Percentiles rank a stretch among this genome's conserved stretches.
These are phyloP conservation scores for Columbina picui DNA, from an alignment of 2,113 vertebrate species.

Conservation along the genomic window DNA sequence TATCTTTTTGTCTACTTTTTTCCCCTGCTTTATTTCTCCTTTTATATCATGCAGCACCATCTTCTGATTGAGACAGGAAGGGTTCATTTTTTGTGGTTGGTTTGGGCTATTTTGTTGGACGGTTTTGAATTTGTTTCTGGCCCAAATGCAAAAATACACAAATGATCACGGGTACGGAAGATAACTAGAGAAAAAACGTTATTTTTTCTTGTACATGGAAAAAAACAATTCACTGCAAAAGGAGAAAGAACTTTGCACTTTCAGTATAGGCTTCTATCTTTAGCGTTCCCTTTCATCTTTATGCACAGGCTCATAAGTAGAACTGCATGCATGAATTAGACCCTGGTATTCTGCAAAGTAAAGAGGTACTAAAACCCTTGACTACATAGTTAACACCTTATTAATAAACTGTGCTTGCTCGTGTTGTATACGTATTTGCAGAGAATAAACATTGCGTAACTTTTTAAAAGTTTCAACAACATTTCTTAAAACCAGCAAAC, in stretches of 20 bases:
- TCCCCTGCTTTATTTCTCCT: background rate
- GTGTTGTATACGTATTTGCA: background rate
- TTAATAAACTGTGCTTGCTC: background rate
- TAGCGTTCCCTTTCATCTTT: background rate
- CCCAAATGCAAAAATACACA: background rate
- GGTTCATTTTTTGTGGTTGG: background rate
- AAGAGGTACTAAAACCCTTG: background rate
- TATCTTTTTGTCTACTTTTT: background rate
- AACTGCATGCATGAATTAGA: background rate
- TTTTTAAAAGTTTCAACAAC: background rate
- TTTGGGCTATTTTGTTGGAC: background rate
- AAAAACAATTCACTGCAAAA: background rate
- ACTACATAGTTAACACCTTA: background rate
- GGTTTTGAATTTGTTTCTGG: background rate
- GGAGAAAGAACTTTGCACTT: background rate
- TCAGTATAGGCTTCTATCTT: background rate
- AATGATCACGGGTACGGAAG: background rate
- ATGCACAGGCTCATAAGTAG: background rate
- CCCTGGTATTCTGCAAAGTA: background rate
- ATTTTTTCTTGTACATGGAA: background rate
- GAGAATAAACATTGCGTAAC: background rate
- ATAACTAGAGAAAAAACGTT: background rate
- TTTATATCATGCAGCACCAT: fast-evolving
- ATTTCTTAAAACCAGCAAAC: background rate
- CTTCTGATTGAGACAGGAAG: background rate